phyloP scores from a whole-genome alignment of 1,140 invertebrate genomes.

The Aporrectodea caliginosa region DNA sequence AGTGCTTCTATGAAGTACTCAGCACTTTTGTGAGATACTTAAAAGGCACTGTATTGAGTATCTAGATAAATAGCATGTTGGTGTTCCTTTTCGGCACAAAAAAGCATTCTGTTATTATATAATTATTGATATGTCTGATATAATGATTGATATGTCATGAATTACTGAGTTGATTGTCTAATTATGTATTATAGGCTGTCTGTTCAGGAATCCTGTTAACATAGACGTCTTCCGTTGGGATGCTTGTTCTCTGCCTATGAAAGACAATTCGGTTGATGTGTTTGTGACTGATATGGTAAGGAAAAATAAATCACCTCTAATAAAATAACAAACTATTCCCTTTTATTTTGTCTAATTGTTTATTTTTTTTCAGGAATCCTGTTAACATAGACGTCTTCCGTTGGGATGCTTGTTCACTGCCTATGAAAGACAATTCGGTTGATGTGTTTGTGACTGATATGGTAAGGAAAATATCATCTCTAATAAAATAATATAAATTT shows the following conservation, averaged over 20 bases:
- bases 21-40: too few relatives aligned
- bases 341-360: conserved; percentile 12
- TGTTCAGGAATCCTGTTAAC: conserved; percentile 41
- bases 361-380: conserved; percentile 37
- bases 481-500: too few relatives aligned
- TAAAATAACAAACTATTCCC: too few relatives aligned
- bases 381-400: conserved; percentile 50
- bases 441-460: conserved; percentile 64
- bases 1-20: too few relatives aligned
- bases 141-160: too few relatives aligned
- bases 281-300: conserved; percentile 63
- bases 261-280: conserved; percentile 59
- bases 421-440: conserved; percentile 58
- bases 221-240: conserved; percentile 58
- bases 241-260: conserved; percentile 58
- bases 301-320: conserved; percentile 14
- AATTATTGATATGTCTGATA: too few relatives aligned
- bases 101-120: too few relatives aligned
- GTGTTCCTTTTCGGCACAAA: too few relatives aligned
- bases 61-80: too few relatives aligned
- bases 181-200: neutral
- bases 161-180: too few relatives aligned
- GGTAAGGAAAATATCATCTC: conserved; percentile 47
- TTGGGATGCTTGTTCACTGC: conserved; percentile 59
- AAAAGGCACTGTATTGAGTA: too few relatives aligned